Base-by-base conservation (phyloP, 2,797 vertebrate genomes). In the Nyctalus aviator region DNA sequence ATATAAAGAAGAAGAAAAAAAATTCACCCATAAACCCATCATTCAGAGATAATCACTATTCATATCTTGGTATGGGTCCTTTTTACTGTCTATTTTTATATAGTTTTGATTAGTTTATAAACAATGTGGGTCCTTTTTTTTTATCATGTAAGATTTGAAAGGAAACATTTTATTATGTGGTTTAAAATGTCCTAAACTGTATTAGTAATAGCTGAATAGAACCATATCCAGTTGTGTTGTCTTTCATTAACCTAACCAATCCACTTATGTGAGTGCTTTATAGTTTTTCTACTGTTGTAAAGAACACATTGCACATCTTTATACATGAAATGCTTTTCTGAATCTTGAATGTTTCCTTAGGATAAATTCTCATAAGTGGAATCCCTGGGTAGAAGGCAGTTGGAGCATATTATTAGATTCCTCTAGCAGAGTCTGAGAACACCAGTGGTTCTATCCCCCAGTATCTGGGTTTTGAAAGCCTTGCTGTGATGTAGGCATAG, bases 291-390 rank as follows among this genome's bases (percentile, higher is more conserved):
- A 73, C 8, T 85, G 12, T 82, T 48, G 35, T 7, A 78, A 77
- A 72, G 81, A 35, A 73, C 32, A 1, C 1, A 2, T 21, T 69
- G 55, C 41, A 50, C 18, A 44, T 91, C n/a, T 68, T 57, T 84
- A 35, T 48, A 50, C 64, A 66, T 53, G n/a, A 76, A 93, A 79
- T 62, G 4, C 23, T 84, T 85, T 94, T 84, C 50, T 83, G 78
- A 46, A 64, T 95, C 84, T 90, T 62, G n/a, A 83, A 59, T 66
- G 46, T 21, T 73, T 90, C 44, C 55, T 91, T 91, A 76, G 78
- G 69, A 83, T 64, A 79, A 91, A 92, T 92, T 76, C 59, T 93
- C 75, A 77, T 72, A 87, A 92, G 35, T 93, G 32, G 35, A 83
- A 76, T 93, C 57, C 30, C 10, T 71, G 59, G 23, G 35, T 75